Evolutionary conservation across 2,888 invertebrate species (phyloP).

Genomic region (Nematopogon swammerdamellus): DNA sequence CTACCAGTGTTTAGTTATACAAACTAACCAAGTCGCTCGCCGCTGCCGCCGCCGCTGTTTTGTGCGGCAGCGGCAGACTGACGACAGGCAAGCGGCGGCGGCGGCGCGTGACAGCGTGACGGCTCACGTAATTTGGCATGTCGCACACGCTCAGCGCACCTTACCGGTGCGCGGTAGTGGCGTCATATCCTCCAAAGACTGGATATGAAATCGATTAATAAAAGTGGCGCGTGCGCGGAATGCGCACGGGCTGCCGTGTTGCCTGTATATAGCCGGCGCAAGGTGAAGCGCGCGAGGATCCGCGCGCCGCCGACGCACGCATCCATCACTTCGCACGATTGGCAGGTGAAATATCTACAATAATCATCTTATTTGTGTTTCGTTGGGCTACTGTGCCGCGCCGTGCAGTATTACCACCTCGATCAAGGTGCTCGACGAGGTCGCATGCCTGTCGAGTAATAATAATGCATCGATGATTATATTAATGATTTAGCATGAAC

Average conservation of each 20-base stretch:
- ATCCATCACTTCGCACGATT: too few species aligned
- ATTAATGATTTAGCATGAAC: background rate
- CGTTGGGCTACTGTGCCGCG: background rate
- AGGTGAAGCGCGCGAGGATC: background rate
- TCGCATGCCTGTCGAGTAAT: background rate
- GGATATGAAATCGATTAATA: slow-evolving; percentile 46
- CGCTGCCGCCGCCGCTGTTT: too few species aligned
- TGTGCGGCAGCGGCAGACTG: too few species aligned
- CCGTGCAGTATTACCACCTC: background rate
- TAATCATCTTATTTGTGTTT: background rate
- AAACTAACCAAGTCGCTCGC: too few species aligned
- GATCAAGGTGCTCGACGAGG: background rate
- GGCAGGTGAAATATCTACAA: background rate
- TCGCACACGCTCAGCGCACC: slow-evolving; percentile 34
- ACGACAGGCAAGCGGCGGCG: background rate
- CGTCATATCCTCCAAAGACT: slow-evolving; percentile 52
- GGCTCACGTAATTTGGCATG: slow-evolving; percentile 26
- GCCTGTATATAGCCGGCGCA: background rate
- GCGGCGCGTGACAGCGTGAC: background rate
- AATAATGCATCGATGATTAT: background rate
- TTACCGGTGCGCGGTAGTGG: slow-evolving; percentile 25
- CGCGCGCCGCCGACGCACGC: too few species aligned
- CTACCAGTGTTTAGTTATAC: too few species aligned
- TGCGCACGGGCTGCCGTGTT: background rate
- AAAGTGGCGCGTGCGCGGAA: slow-evolving; percentile 40